A percentile compares a stretch with the other conserved stretches of the same genome.
These are phyloP conservation scores for Scaptomyza hsui DNA, from an alignment of 1,140 invertebrate species.

Conservation along the genomic window DNA sequence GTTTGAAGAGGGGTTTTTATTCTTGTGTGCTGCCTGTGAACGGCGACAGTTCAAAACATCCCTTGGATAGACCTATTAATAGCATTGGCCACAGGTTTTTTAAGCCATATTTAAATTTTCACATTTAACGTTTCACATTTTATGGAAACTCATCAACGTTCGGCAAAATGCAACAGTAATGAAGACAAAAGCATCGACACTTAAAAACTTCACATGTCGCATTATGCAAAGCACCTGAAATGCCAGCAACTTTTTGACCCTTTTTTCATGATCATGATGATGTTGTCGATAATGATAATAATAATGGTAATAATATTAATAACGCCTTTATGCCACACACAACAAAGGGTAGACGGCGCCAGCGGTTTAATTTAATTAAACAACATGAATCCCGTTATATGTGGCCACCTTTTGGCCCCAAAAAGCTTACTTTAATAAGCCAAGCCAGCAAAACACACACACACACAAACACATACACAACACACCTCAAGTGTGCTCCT, in stretches of 20 bases:
- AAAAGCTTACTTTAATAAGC: constrained; percentile 56
- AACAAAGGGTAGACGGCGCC: constrained; percentile 66
- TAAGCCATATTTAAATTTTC: constrained; percentile 40
- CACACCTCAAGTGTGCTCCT: constrained; percentile 14
- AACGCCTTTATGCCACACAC: constrained; percentile 72
- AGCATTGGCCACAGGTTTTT: constrained; percentile 36
- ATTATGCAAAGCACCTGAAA: constrained; percentile 74
- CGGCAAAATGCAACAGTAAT: constrained; percentile 47
- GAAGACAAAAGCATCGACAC: constrained; percentile 63
- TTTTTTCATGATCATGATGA: constrained; percentile 51
- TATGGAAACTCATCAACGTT: constrained; percentile 32
- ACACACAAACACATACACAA: too few species aligned
- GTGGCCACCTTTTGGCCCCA: constrained; percentile 67
- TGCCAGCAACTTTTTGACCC: constrained; percentile 56
- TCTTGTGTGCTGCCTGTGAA: constrained; percentile 34
- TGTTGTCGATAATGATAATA: constrained; percentile 58
- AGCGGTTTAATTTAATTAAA: constrained; percentile 79
- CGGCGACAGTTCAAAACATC: constrained; percentile 25
- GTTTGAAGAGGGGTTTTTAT: constrained; percentile 1
- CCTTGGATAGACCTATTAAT: background rate
- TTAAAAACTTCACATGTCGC: constrained; percentile 74
- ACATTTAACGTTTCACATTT: constrained; percentile 35
- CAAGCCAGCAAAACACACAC: too few species aligned
- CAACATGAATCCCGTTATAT: constrained; percentile 77
- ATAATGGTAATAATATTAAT: constrained; percentile 81